These are phyloP conservation scores for Drosophila jambulina DNA, from an alignment of 1,140 invertebrate species.

Conservation along the genomic window DNA sequence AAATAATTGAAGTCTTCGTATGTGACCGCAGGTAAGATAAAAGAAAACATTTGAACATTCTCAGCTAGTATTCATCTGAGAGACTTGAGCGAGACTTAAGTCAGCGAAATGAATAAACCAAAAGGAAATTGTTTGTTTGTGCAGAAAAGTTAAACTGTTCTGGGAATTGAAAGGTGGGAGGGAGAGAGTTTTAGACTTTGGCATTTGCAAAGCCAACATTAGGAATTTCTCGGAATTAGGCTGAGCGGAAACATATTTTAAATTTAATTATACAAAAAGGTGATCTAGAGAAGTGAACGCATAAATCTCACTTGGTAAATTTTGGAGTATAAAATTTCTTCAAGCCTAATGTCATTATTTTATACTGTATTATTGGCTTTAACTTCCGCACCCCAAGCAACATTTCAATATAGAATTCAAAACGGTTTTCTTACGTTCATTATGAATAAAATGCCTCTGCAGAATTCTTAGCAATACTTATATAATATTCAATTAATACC, in stretches of 20 bases:
- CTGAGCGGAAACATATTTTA: slow-evolving; percentile 1
- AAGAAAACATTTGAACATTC: slow-evolving; percentile 34
- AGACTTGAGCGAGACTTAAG: slow-evolving; percentile 1
- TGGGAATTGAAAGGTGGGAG: not conserved
- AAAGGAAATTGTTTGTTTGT: slow-evolving; percentile 39
- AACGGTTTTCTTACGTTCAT: not conserved
- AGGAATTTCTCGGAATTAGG: not conserved
- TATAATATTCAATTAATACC: slow-evolving; percentile 10
- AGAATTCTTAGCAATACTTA: not conserved
- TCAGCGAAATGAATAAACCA: slow-evolving; percentile 33
- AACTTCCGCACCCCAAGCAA: not conserved
- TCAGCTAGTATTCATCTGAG: slow-evolving; percentile 16
- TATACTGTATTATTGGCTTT: not conserved
- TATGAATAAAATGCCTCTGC: not conserved
- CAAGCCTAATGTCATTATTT: not conserved
- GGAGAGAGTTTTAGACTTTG: slow-evolving; percentile 12
- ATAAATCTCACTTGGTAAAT: not conserved
- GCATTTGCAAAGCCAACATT: slow-evolving; percentile 27
- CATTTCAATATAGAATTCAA: not conserved
- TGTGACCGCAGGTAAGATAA: slow-evolving; percentile 47
- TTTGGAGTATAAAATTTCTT: not conserved
- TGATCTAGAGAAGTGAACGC: not conserved
- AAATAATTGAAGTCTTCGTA: slow-evolving; percentile 66
- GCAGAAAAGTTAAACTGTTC: slow-evolving; percentile 30
- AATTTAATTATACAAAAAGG: slow-evolving; percentile 19